Evolutionary conservation across 2,888 invertebrate species (phyloP).

Genomic region (Eremobia ochroleuca): DNA sequence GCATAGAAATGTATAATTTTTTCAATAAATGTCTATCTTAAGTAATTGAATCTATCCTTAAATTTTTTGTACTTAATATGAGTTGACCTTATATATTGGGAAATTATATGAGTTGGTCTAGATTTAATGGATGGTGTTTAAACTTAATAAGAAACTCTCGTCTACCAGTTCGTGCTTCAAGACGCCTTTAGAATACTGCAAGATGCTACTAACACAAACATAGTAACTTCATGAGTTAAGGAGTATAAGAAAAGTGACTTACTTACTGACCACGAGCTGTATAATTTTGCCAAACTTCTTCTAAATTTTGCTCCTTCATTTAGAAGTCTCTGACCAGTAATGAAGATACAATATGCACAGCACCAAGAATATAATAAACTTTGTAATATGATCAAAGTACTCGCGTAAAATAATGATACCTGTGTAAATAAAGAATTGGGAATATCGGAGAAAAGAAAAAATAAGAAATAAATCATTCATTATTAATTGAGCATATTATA

Average conservation of each 20-base stretch:
- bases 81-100: neutral
- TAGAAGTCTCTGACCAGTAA: conserved; percentile 19
- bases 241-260: neutral
- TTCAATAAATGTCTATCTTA: no score
- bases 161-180: neutral
- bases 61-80: no score
- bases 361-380: conserved; percentile 11
- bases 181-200: neutral
- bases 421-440: no score
- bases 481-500: no score
- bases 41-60: no score
- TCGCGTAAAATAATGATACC: neutral
- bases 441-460: no score
- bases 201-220: neutral
- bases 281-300: conserved; percentile 25
- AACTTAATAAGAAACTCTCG: neutral
- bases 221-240: neutral
- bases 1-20: no score
- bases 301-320: conserved; percentile 23
- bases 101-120: neutral
- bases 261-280: conserved; percentile 20
- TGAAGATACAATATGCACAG: neutral
- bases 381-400: conserved; percentile 13
- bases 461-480: neutral
- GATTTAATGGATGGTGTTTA: no score